Conservation (phyloP, 1,140 invertebrate genomes). For the Ostrea edulis region DNA sequence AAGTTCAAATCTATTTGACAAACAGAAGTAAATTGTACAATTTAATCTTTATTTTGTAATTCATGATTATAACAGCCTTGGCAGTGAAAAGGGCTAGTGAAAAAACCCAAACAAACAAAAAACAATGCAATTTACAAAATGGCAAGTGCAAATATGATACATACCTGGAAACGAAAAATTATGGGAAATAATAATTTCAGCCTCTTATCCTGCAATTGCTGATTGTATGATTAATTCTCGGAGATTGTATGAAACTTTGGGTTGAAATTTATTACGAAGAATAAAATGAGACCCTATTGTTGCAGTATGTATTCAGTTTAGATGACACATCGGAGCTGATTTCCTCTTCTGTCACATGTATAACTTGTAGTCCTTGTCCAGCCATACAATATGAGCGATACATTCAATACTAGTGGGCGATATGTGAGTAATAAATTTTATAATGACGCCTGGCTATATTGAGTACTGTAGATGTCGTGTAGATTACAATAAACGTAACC, state of each 20-base stretch:
- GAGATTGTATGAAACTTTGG: no score
- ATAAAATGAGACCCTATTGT: no score
- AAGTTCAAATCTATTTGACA: neutral
- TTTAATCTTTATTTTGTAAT: slow-evolving; percentile 2
- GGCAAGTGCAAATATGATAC: neutral
- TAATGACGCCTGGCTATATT: neutral
- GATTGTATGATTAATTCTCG: no score
- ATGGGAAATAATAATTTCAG: neutral
- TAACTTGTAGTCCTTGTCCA: neutral
- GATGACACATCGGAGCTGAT: neutral
- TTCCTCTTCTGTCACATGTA: neutral
- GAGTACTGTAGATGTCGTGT: neutral
- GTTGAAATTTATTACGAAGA: no score
- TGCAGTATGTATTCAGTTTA: no score
- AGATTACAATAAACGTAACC: slow-evolving; percentile 25
- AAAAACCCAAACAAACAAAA: neutral
- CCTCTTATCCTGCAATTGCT: no score
- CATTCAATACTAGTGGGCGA: neutral
- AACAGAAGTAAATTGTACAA: neutral
- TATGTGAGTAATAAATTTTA: neutral
- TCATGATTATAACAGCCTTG: slow-evolving; percentile 1
- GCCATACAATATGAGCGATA: neutral
- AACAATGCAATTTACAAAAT: slow-evolving; percentile 14
- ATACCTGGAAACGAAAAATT: neutral
- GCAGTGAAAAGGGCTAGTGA: neutral